Evolutionary conservation across 2,797 vertebrate genomes (phyloP), one percentile per base, ranked within the genome.

Genomic region (Huso huso): DNA sequence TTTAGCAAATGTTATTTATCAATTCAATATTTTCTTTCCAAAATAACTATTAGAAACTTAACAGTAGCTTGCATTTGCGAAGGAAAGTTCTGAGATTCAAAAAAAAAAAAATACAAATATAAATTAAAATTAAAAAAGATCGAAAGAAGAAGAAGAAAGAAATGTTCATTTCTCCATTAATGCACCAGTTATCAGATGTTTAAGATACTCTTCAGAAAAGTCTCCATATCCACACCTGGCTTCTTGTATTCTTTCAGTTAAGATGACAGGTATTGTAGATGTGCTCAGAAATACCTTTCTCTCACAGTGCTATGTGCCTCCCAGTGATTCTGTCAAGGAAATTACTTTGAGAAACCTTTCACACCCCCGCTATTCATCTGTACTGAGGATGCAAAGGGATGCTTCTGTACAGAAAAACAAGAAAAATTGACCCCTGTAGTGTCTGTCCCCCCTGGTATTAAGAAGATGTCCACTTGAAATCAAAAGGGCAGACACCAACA

Each of bases 311-410:
- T 63, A 13, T 9, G 10, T 72, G 66, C 63, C 49, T 76, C 64
- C 70, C 70, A 76, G 63, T 5, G 37, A 48, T 71, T 71, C 67
- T 55, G 55, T 72, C 75, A 68, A 82, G 62, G 79, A 84, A 81
- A 83, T 84, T 70, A 64, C 71, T 77, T 70, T 51, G 68, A 73
- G 66, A 76, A 81, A 67, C 62, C 75, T 75, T 83, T 78, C 68
- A 49, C 67, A 59, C 72, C 76, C 81, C 82, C 76, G 8, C 78
- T 77, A 70, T 75, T 75, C 85, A 68, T 82, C 74, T 84, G 78
- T 82, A 79, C 74, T 71, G 83, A 74, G 60, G 70, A 69, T 60
- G 76, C 51, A 76, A 77, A 79, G 81, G 73, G 51, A 48, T 15
- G 63, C 69, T 78, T 60, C 69, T 70, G 73, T 70, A 61, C 51